Evolutionary conservation across 2,113 vertebrate species (phyloP), one percentile per base, ranked within the genome.

Genomic region (Choloepus hoffmanni): DNA sequence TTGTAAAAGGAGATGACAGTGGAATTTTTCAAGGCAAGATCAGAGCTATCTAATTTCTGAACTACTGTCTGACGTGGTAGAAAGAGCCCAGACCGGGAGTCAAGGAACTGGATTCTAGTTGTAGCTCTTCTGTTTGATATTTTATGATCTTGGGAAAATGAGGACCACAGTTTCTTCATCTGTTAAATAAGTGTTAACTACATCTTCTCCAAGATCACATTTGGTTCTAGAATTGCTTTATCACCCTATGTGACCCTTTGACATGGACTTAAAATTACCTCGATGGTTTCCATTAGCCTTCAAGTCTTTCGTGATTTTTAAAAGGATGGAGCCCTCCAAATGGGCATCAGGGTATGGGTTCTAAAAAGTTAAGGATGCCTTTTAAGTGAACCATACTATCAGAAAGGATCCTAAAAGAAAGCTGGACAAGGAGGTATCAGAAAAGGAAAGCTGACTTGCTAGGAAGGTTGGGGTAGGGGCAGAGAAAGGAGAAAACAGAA

Each of bases 331-430:
- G 5, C 2, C 43, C 18, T 77, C 19, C 33, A 73, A 28, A 24
- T 14, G 45, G 16, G 55, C 9, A 76, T 79, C 16, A 84, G 21
- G 40, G 12, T 1, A 83, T 24, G 21, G 24, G 55, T 45, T 73
- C 8, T 16, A 53, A 68, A 82, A n/a, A 50, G 5, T 28, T 77
- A 43, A 73, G 36, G 15, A 23, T 23, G 24, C 36, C 58, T 85
- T 76, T 23, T 55, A 5, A 68, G 67, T 62, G 21, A 92, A 18
- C 12, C 36, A 53, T 15, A 62, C 67, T 85, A 77, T 63, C 30
- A 62, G 21, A 87, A 87, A 50, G 65, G 24, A 85, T 50, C 7
- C 48, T 95, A 43, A 89, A 93, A 84, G 43, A 67, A 95, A 86
- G 16, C n/a, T 89, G 30, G 70, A 89, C 19, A 58, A 92, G 10